Evolutionary conservation across 2,113 vertebrate genomes (phyloP).

Genomic region (Atherinomorus stipes): DNA sequence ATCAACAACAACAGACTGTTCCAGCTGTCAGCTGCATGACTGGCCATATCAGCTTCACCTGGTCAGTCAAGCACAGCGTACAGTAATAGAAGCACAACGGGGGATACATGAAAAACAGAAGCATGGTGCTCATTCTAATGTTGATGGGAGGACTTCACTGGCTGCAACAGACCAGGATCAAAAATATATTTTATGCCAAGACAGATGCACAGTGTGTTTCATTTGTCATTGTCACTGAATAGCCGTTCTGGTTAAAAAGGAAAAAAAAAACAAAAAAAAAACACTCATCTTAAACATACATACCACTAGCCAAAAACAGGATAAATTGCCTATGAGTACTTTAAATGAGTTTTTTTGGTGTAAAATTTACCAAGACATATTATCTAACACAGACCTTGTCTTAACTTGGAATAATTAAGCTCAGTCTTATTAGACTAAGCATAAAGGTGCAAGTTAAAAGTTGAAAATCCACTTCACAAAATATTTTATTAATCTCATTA

Average conservation of each 20-base stretch:
- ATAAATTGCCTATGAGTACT: neutral
- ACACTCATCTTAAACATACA: neutral
- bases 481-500: too few relatives aligned
- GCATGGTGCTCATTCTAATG: slow-evolving; percentile 3
- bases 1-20: slow-evolving; percentile 46
- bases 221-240: neutral
- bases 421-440: neutral
- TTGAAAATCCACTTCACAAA: too few relatives aligned
- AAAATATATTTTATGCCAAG: slow-evolving; percentile 9
- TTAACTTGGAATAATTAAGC: neutral
- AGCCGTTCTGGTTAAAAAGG: neutral
- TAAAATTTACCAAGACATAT: neutral
- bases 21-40: slow-evolving; percentile 66
- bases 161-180: slow-evolving; percentile 15
- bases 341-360: neutral
- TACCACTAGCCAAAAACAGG: neutral
- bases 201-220: slow-evolving; percentile 10
- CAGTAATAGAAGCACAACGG: slow-evolving; percentile 54
- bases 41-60: slow-evolving; percentile 66
- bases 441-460: neutral
- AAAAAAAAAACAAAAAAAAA: too few relatives aligned
- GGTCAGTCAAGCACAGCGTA: slow-evolving; percentile 69
- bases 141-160: slow-evolving; percentile 23
- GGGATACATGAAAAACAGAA: slow-evolving; percentile 39
- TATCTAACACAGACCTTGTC: neutral